phyloP scores from a whole-genome alignment of 2,113 vertebrate species.

The Peromyscus leucopus region DNA sequence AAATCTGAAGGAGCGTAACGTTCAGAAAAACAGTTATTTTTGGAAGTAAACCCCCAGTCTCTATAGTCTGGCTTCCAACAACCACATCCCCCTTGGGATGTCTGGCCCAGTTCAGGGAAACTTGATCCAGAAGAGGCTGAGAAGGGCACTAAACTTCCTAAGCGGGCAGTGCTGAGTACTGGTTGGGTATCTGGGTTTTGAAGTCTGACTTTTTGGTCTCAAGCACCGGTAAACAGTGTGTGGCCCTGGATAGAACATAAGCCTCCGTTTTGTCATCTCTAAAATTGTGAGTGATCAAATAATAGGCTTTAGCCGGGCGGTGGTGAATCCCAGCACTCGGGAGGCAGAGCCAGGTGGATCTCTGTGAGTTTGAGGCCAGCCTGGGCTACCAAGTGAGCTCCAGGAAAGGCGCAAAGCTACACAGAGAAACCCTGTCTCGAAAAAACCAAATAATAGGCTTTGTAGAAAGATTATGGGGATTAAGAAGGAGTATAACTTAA shows the following conservation, averaged over 20 bases:
- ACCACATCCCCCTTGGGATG: slow-evolving; percentile 54
- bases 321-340: too few species aligned
- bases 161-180: not conserved
- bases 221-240: not conserved
- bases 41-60: slow-evolving; percentile 53
- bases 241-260: not conserved
- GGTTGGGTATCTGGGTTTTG: not conserved
- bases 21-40: slow-evolving; percentile 66
- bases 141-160: not conserved
- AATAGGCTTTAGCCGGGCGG: not conserved
- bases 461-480: not conserved
- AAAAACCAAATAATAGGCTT: not conserved
- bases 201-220: not conserved
- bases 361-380: too few species aligned
- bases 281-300: not conserved
- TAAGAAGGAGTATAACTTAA: not conserved
- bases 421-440: too few species aligned
- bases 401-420: too few species aligned
- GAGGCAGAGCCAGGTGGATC: too few species aligned
- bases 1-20: not conserved
- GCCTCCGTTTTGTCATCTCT: not conserved
- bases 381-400: too few species aligned
- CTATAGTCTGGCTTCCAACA: slow-evolving; percentile 64
- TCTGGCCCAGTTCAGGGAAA: slow-evolving; percentile 64
- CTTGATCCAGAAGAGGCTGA: slow-evolving; percentile 1